These are phyloP conservation scores for Magallana angulata DNA, from an alignment of 1,140 invertebrate species.

Conservation along the genomic window DNA sequence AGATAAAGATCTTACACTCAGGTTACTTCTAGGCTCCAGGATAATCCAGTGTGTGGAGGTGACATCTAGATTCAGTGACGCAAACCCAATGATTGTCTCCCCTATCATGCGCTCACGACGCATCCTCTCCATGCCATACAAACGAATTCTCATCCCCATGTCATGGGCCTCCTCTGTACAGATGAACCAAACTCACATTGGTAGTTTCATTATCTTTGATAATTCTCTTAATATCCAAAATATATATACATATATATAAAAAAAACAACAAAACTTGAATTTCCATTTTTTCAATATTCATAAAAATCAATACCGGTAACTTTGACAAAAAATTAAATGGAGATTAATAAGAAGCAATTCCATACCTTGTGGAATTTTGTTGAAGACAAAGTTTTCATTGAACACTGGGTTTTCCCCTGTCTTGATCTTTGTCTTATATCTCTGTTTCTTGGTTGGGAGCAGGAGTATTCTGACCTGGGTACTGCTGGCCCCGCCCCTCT, in stretches of 20 bases:
- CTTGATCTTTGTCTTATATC: constrained; percentile 94
- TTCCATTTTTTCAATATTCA: no score
- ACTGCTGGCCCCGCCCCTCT: constrained; percentile 87
- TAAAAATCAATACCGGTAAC: no score
- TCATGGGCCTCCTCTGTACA: constrained; percentile 91
- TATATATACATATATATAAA: no score
- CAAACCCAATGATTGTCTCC: constrained; percentile 93
- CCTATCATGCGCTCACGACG: constrained; percentile 92
- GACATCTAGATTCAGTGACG: constrained; percentile 91
- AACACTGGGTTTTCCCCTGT: constrained; percentile 93
- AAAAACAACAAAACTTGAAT: no score
- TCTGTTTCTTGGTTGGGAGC: constrained; percentile 93
- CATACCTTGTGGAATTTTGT: constrained; percentile 91
- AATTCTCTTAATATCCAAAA: no score
- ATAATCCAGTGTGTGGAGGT: constrained; percentile 94
- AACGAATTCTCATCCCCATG: constrained; percentile 92
- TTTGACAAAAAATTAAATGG: no score
- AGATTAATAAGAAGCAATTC: no score
- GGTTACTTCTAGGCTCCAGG: constrained; percentile 89
- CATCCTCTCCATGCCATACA: constrained; percentile 94
- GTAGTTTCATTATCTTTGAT: neutral
- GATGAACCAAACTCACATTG: neutral
- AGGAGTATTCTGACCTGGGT: constrained; percentile 92
- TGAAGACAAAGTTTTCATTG: constrained; percentile 94
- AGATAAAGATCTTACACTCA: constrained; percentile 84